Conservation (phyloP, 2,113 vertebrate species). For the Hyperopisus bebe region DNA sequence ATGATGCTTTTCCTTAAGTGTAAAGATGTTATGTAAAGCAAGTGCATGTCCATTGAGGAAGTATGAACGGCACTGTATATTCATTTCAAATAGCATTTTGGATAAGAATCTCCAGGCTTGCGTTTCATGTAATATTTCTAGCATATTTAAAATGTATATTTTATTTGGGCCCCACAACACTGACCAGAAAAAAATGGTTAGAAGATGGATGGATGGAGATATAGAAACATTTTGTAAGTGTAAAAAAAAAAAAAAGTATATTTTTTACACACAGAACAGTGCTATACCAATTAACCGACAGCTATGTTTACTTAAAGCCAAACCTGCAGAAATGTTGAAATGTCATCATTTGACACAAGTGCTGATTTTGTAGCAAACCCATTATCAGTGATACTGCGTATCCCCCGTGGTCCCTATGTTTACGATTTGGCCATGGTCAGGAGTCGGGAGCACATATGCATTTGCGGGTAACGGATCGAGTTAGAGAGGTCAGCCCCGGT, state of each 20-base stretch:
- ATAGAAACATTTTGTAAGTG: background rate
- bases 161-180: background rate
- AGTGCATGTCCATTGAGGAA: background rate
- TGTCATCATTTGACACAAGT: background rate
- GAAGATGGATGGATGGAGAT: background rate
- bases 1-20: background rate
- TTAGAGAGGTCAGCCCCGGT: background rate
- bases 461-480: conserved; percentile 11
- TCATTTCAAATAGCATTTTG: background rate
- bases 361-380: background rate
- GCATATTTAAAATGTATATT: background rate
- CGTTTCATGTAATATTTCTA: background rate
- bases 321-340: background rate
- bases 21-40: background rate
- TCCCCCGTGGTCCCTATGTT: background rate
- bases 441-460: background rate
- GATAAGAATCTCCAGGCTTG: background rate
- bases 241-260: background rate
- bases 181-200: background rate
- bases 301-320: background rate
- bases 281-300: background rate
- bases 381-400: background rate
- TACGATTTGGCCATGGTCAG: background rate
- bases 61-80: background rate
- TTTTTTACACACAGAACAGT: background rate